A percentile compares a stretch with the other conserved stretches of the same genome.
Evolutionary conservation across 2,113 vertebrate species (phyloP).

Genomic region (Oreotrochilus melanogaster): DNA sequence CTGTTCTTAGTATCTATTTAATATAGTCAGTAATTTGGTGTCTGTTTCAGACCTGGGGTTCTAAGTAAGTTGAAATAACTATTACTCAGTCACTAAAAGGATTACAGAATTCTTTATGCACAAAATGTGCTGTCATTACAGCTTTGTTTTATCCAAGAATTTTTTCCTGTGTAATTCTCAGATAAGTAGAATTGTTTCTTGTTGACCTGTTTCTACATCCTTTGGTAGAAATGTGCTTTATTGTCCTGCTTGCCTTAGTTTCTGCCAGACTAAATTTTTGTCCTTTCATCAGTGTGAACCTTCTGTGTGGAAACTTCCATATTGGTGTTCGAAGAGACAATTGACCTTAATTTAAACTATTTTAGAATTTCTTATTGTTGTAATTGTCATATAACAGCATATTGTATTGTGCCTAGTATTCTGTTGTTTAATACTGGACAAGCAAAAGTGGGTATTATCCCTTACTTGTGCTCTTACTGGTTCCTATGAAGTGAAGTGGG

Average conservation of each 20-base stretch:
- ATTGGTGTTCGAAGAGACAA: neutral
- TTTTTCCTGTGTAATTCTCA: neutral
- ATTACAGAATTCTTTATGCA: neutral
- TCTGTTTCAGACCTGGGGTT: neutral
- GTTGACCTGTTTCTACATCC: neutral
- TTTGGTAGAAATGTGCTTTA: neutral
- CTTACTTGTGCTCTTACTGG: neutral
- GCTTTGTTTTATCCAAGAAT: neutral
- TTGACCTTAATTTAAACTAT: neutral
- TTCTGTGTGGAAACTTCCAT: neutral
- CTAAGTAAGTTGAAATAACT: neutral
- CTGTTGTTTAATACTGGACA: neutral
- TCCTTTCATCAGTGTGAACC: neutral
- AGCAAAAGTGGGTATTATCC: neutral
- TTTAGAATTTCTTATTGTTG: neutral
- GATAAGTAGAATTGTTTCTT: neutral
- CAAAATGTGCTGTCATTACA: neutral
- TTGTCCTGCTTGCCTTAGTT: neutral
- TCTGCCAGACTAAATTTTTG: neutral
- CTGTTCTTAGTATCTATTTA: neutral
- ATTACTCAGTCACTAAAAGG: neutral
- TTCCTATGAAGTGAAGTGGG: neutral
- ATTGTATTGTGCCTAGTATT: neutral
- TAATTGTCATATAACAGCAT: neutral
- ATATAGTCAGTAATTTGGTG: neutral